Conservation (phyloP, 2,113 vertebrate species). For the Mastomys coucha region DNA sequence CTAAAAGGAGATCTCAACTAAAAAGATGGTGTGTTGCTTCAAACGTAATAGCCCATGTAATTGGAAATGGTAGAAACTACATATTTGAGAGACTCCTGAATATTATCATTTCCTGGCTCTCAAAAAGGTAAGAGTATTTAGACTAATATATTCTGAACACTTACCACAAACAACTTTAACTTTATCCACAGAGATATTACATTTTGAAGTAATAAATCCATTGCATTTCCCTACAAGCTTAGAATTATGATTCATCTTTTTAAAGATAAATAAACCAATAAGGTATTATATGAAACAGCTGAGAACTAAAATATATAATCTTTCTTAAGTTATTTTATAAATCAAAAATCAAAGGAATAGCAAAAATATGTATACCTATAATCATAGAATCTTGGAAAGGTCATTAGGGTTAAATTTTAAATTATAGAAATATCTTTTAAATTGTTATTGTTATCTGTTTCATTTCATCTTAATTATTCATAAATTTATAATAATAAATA, state of each 20-base stretch:
- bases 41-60: not conserved
- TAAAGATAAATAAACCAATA: not conserved
- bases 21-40: not conserved
- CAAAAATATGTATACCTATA: not conserved
- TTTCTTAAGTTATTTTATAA: conserved; percentile 49
- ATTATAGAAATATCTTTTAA: not conserved
- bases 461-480: not conserved
- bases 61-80: not conserved
- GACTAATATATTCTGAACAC: not conserved
- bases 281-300: not conserved
- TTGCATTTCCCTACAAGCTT: not conserved
- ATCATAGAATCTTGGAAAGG: not conserved
- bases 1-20: not conserved
- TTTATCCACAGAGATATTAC: not conserved
- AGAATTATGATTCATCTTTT: not conserved
- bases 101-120: not conserved
- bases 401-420: not conserved
- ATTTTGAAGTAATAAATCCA: not conserved
- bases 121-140: not conserved
- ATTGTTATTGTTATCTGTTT: not conserved
- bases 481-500: not conserved
- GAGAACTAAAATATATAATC: not conserved
- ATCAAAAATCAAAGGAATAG: not conserved
- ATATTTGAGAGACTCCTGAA: not conserved
- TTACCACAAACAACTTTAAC: not conserved